Percentiles rank a stretch among this genome's conserved stretches.
phyloP scores from a whole-genome alignment of 2,797 vertebrate genomes.

The Acanthornis magna region DNA sequence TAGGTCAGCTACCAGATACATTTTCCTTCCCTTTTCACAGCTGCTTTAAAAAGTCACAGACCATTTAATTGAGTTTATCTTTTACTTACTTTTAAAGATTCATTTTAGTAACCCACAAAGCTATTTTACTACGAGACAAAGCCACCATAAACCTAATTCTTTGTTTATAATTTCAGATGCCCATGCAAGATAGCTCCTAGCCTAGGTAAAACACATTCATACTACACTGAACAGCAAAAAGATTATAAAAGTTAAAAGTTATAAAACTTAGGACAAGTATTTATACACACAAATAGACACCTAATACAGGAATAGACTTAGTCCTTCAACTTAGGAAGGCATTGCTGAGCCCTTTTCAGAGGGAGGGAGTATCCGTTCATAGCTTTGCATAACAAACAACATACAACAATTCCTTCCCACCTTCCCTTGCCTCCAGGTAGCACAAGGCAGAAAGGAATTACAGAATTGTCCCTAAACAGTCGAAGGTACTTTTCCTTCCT shows the following conservation, averaged over 20 bases:
- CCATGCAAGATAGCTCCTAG: neutral
- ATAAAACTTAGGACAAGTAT: neutral
- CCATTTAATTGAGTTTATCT: neutral
- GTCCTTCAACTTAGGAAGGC: neutral
- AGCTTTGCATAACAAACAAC: neutral
- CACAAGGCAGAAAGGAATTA: neutral
- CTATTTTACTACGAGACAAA: conserved; percentile 21
- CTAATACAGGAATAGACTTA: neutral
- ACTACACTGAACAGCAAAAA: neutral
- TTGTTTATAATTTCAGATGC: conserved; percentile 1
- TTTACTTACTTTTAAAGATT: neutral
- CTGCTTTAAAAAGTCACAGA: conserved; percentile 6
- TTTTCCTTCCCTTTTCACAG: conserved; percentile 15
- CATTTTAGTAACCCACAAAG: conserved; percentile 7
- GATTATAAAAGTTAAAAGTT: neutral
- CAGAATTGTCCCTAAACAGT: neutral
- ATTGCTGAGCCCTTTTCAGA: neutral
- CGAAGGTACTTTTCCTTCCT: neutral
- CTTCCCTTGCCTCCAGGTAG: neutral
- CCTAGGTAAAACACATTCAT: neutral
- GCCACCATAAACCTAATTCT: neutral
- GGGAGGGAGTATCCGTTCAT: neutral
- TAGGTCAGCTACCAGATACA: conserved; percentile 3
- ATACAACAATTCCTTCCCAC: neutral
- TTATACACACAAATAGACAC: neutral